These are phyloP conservation scores for Grus americana DNA, from an alignment of 2,113 vertebrate species.

Conservation along the genomic window DNA sequence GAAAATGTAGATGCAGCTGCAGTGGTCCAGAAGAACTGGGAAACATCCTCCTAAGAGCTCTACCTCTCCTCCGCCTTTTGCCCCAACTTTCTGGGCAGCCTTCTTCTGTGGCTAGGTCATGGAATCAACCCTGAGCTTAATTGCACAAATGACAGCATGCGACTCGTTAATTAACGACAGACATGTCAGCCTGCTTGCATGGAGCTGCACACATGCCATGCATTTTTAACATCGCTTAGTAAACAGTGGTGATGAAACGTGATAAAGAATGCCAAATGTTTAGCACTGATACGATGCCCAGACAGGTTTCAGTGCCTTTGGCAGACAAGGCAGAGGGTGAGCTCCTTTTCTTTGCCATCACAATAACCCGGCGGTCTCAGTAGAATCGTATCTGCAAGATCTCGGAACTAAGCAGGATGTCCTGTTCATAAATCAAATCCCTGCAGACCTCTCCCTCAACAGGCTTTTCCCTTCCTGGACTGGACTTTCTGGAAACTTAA, in stretches of 20 bases:
- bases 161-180: not conserved
- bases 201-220: not conserved
- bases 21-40: not conserved
- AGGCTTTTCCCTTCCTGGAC: conserved; percentile 63
- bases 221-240: not conserved
- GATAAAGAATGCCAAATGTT: conserved; percentile 40
- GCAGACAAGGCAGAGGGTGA: conserved; percentile 34
- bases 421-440: conserved; percentile 66
- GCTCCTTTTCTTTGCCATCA: conserved; percentile 52
- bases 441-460: conserved; percentile 47
- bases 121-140: not conserved
- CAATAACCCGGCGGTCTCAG: conserved; percentile 6
- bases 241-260: conserved; percentile 16
- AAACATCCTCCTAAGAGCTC: not conserved
- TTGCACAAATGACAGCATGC: not conserved
- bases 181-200: not conserved
- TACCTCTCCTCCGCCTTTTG: not conserved
- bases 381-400: conserved; percentile 38
- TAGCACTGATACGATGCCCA: conserved; percentile 15
- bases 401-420: conserved; percentile 59
- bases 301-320: conserved; percentile 10
- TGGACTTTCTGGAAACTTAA: conserved; percentile 59
- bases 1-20: not conserved
- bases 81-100: not conserved
- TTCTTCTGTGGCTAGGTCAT: not conserved